phyloP scores from a whole-genome alignment of 2,888 invertebrate genomes.

The Ptychoptera contaminata region DNA sequence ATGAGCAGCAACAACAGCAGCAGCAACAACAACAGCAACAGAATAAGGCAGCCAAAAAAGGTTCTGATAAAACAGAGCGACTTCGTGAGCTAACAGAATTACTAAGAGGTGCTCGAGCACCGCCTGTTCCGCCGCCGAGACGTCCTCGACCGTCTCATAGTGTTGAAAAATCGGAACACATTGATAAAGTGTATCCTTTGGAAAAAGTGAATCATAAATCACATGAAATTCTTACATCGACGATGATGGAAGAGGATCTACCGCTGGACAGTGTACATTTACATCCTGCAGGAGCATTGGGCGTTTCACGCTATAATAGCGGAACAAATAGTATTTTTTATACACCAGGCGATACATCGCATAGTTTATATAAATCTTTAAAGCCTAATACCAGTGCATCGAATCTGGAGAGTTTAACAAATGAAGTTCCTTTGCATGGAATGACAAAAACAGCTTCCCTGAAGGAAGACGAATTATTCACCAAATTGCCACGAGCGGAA shows the following conservation, averaged over 20 bases:
- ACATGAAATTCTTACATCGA: too few relatives aligned
- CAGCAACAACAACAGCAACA: constrained; percentile 6
- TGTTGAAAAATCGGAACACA: constrained; percentile 17
- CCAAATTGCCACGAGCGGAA: constrained; percentile 38
- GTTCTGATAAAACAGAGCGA: constrained; percentile 52
- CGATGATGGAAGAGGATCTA: not conserved
- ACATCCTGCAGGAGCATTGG: constrained; percentile 17
- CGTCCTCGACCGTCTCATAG: constrained; percentile 37
- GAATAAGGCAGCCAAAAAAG: constrained; percentile 17
- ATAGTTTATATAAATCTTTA: constrained; percentile 8
- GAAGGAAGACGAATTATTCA: not conserved
- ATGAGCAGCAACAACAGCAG: constrained; percentile 5
- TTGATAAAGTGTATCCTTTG: not conserved
- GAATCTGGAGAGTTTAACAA: constrained; percentile 23
- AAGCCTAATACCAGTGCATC: constrained; percentile 24
- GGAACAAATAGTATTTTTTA: constrained; percentile 3
- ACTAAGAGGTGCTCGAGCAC: constrained; percentile 40
- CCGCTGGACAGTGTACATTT: constrained; percentile 11
- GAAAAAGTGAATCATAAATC: too few relatives aligned
- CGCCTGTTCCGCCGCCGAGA: constrained; percentile 40
- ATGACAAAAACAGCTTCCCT: constrained; percentile 1
- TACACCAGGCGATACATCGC: not conserved
- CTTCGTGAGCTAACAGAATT: constrained; percentile 63
- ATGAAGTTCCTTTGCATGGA: constrained; percentile 11
- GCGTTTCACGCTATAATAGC: constrained; percentile 11